Percentiles rank a stretch among this genome's conserved stretches.
phyloP scores from a whole-genome alignment of 2,888 invertebrate species.

The Bedellia somnulentella region DNA sequence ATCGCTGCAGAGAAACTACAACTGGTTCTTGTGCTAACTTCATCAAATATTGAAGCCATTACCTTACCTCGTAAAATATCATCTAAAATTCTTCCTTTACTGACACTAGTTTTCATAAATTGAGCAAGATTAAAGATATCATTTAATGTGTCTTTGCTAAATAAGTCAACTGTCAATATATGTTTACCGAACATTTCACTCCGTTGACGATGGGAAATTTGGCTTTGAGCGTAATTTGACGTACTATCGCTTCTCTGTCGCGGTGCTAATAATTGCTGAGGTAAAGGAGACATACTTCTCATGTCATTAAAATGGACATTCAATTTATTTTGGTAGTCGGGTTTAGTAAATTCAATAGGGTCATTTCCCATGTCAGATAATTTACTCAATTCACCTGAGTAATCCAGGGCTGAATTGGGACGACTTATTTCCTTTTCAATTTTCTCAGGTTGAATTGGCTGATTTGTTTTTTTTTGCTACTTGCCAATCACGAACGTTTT shows the following conservation, averaged over 20 bases:
- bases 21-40: constrained; percentile 94
- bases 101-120: constrained; percentile 77
- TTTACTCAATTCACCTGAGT: constrained; percentile 35
- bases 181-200: constrained; percentile 69
- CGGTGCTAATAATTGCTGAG: constrained; percentile 32
- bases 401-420: constrained; percentile 61
- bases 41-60: constrained; percentile 96
- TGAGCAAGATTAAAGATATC: constrained; percentile 94
- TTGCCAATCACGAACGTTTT: constrained; percentile 78
- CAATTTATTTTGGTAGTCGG: constrained; percentile 31
- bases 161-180: constrained; percentile 82
- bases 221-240: constrained; percentile 40
- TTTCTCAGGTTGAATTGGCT: constrained; percentile 30
- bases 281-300: constrained; percentile 52
- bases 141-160: constrained; percentile 87
- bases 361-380: constrained; percentile 41
- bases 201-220: constrained; percentile 43
- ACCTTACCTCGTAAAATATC: constrained; percentile 89
- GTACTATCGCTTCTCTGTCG: constrained; percentile 62
- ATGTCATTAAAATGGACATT: constrained; percentile 65
- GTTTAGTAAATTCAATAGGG: constrained; percentile 25
- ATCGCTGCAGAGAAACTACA: constrained; percentile 97
- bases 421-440: constrained; percentile 51
- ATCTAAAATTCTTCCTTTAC: constrained; percentile 81
- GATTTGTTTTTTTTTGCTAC: constrained; percentile 40